Base-by-base conservation (phyloP, 92 coral and sea anemone species). In the Umimayanthus kanabou region DNA sequence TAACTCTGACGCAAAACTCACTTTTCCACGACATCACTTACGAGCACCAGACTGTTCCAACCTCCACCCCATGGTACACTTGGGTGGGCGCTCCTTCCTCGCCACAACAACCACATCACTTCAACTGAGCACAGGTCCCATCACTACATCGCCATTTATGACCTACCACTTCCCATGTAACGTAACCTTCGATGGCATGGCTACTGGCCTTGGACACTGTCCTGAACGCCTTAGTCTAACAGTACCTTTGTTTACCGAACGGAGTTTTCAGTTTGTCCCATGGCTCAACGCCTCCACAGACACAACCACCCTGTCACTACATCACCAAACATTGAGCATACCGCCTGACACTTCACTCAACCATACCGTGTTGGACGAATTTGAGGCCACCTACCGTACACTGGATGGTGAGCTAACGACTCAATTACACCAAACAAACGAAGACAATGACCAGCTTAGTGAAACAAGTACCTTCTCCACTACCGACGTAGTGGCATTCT, bases 151-250 rank as follows among this genome's bases (percentile, higher is more conserved):
- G 4, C 94, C 94, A 9, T 43, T 92, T 5, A 76, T 77, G 29
- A 82, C 79, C 13, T 92, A 89, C 39, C 92, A 92, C 69, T 80
- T 92, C 23, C 94, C 92, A 0, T 92, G 94, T 39, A 79, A 92
- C 45, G 71, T 86, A 1, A 85, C 90, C 3, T 92, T 89, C 50
- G 23, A 37, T n/a, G 87, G 90, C 0, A 86, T 85, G 76, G 66
- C 39, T 39, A 80, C 88, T 39, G 88, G 94, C 29, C 37, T 91
- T 5, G 88, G 89, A 2, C 11, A 65, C 13, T 92, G 90, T 70
- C 92, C 94, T 5, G 29, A 79, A 16, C 30, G 76, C 47, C 80
- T 92, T 4, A 72, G 64, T 0, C 2, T 91, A 7, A 47, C 88
- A 25, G 50, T 91, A 6, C 93, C 94, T 0, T 25, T 92, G 11